A percentile compares a stretch with the other conserved stretches of the same genome.
Evolutionary conservation across 1,140 invertebrate species (phyloP).

Genomic region (Asobara japonica): DNA sequence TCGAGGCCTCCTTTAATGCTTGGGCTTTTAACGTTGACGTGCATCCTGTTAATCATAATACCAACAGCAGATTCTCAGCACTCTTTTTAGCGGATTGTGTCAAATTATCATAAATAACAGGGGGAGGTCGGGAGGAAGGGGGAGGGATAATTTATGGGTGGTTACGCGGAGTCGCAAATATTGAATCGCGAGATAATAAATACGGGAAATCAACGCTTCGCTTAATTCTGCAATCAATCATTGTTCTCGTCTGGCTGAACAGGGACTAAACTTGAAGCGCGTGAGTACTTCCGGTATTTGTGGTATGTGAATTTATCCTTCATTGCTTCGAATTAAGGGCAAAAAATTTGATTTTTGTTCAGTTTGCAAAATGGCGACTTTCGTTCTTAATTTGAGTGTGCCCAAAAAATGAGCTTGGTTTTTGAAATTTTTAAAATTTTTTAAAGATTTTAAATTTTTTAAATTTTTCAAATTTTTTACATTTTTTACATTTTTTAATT

Average conservation of each 20-base stretch:
- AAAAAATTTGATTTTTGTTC: no score
- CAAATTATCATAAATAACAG: neutral
- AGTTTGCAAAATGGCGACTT: no score
- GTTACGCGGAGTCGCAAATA: neutral
- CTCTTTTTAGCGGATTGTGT: neutral
- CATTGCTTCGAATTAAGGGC: no score
- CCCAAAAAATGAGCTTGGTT: no score
- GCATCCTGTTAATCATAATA: constrained; percentile 1
- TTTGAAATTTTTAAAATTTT: no score
- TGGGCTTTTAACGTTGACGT: neutral
- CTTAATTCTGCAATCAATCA: neutral
- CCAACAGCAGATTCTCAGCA: neutral
- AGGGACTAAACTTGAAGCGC: neutral
- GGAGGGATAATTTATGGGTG: neutral
- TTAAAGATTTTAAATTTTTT: no score
- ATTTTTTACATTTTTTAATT: no score
- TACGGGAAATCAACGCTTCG: neutral
- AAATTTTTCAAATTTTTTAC: no score
- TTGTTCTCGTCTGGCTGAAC: neutral
- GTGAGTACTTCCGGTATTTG: no score
- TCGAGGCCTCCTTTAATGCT: constrained; percentile 16
- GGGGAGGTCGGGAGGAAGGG: neutral
- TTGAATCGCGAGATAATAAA: neutral
- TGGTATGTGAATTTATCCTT: neutral
- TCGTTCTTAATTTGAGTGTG: no score